Evolutionary conservation across 2,888 invertebrate genomes (phyloP).

Genomic region (Parnassius apollo): DNA sequence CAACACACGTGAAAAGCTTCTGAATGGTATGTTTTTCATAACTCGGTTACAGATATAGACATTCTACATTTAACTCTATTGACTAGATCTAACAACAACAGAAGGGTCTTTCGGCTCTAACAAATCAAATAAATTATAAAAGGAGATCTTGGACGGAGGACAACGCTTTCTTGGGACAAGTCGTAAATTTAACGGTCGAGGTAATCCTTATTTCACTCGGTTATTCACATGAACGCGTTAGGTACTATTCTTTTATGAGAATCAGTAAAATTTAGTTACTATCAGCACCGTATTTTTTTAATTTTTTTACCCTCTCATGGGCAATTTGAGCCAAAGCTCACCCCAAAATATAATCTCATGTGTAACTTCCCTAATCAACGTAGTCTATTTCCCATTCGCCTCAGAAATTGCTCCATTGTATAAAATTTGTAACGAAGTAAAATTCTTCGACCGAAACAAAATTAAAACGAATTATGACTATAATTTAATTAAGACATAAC

Average conservation of each 20-base stretch:
- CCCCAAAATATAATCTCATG: constrained; percentile 46
- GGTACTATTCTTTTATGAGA: constrained; percentile 56
- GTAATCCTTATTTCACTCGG: constrained; percentile 72
- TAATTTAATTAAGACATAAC: constrained; percentile 80
- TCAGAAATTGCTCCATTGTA: constrained; percentile 70
- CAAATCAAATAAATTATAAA: constrained; percentile 78
- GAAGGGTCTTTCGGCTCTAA: constrained; percentile 59
- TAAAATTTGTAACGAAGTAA: constrained; percentile 73
- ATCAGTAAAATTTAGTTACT: constrained; percentile 57
- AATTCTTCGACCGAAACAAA: constrained; percentile 64
- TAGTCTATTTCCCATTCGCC: constrained; percentile 65
- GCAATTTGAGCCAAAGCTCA: neutral
- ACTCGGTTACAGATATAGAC: neutral
- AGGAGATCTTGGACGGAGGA: constrained; percentile 66
- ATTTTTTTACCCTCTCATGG: neutral
- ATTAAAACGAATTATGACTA: constrained; percentile 66
- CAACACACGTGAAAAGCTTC: neutral
- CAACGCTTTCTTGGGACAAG: constrained; percentile 72
- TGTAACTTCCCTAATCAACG: constrained; percentile 65
- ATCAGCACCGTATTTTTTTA: constrained; percentile 8
- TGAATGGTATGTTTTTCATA: neutral
- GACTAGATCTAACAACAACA: constrained; percentile 46
- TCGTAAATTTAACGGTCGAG: constrained; percentile 80
- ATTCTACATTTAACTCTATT: constrained; percentile 16
- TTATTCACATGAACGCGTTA: constrained; percentile 66